Evolutionary conservation across 2,797 vertebrate species (phyloP).

Genomic region (Oceanodroma leucorhoa): DNA sequence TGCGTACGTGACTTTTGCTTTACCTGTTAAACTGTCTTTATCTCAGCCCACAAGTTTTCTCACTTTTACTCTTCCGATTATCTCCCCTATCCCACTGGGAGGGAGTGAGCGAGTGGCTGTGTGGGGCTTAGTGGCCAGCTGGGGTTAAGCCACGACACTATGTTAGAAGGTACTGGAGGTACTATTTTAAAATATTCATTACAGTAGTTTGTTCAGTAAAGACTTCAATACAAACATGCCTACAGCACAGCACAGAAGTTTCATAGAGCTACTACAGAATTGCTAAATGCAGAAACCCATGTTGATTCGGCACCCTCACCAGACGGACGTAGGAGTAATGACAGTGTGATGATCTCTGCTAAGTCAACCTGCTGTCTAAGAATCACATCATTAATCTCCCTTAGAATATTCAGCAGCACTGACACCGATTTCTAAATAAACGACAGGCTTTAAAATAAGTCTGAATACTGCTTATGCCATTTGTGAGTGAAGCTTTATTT

Average conservation of each 20-base stretch:
- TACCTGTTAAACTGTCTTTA: too few species aligned
- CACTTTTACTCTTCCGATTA: too few species aligned
- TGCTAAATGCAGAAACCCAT: not conserved
- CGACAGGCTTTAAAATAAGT: not conserved
- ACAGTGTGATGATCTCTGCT: conserved; percentile 12
- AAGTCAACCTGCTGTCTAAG: conserved; percentile 21
- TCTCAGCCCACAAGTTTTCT: too few species aligned
- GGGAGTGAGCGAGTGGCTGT: too few species aligned
- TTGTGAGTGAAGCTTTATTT: not conserved
- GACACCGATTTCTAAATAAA: conserved; percentile 16
- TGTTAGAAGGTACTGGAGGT: not conserved
- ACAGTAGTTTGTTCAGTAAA: not conserved
- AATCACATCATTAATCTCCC: conserved; percentile 23
- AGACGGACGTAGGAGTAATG: conserved; percentile 34
- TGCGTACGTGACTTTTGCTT: too few species aligned
- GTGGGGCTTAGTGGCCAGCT: too few species aligned
- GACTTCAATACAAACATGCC: not conserved
- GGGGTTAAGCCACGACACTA: too few species aligned
- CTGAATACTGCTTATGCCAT: not conserved
- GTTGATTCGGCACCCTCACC: not conserved
- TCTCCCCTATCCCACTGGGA: too few species aligned
- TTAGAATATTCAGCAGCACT: conserved; percentile 27
- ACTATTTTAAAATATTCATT: not conserved
- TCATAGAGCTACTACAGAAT: not conserved
- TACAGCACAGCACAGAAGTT: not conserved